A percentile compares a stretch with the other conserved stretches of the same genome.
phyloP scores from a whole-genome alignment of 2,113 vertebrate genomes.

The Stictonetta naevosa region DNA sequence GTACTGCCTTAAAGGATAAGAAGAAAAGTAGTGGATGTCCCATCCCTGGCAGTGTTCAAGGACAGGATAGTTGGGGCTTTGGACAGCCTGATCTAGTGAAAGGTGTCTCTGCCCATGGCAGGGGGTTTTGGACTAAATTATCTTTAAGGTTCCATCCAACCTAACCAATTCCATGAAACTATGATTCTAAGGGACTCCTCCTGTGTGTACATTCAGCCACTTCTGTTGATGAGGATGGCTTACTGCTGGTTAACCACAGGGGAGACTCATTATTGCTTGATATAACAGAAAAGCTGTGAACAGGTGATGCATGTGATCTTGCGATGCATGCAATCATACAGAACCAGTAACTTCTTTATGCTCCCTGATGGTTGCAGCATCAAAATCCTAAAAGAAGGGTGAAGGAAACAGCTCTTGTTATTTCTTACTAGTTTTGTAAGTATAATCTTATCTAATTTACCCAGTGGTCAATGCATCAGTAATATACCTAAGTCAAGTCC shows the following conservation, averaged over 20 bases:
- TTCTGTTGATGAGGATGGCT: neutral
- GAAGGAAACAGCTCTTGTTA: neutral
- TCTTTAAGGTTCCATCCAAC: too few relatives aligned
- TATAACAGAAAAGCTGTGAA: neutral
- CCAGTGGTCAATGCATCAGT: too few relatives aligned
- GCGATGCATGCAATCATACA: neutral
- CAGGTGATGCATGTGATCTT: too few relatives aligned
- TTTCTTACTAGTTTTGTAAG: too few relatives aligned
- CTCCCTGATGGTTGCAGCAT: neutral
- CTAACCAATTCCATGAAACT: too few relatives aligned
- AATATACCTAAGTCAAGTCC: neutral
- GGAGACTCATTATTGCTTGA: neutral
- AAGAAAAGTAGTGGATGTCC: too few relatives aligned
- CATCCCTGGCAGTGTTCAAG: too few relatives aligned
- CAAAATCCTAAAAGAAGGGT: neutral
- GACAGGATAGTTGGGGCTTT: too few relatives aligned
- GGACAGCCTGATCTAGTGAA: too few relatives aligned
- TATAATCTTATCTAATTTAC: neutral
- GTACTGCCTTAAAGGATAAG: neutral
- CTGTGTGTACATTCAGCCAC: neutral
- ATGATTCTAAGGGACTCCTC: neutral
- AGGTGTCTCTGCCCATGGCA: too few relatives aligned
- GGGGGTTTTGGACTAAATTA: too few relatives aligned
- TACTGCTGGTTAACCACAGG: neutral
- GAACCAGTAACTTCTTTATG: too few relatives aligned